Base-by-base conservation (phyloP, 2,113 vertebrate species). In the Pterocles burchelli region DNA sequence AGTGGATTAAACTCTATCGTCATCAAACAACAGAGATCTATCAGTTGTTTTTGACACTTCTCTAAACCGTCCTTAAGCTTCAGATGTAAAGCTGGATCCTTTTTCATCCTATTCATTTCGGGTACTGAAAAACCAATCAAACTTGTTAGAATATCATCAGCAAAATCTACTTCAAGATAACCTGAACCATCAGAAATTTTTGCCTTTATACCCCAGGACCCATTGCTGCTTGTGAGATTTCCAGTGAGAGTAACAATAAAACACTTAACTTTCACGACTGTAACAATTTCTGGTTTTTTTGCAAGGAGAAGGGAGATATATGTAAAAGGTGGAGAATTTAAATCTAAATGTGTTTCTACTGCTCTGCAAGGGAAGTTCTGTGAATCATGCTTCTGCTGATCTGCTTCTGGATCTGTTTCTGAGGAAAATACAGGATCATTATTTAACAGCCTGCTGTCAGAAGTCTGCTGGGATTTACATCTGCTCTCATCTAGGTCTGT, bases 221-320 rank as follows among this genome's bases (percentile, higher is more conserved):
- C 98, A 54, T 96, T 97, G 73, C 26, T 98, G 95, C 95, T 98
- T 90, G 97, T 98, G n/a, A 99, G 98, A 93, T 98, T 99, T 91
- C 99, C 99, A 74, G 98, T 95, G 19, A 99, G 98, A n/a, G 99
- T 99, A 72, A 99, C 99, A 85, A 99, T 99, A 97, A 99, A 99
- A 83, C 99, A 98, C 96, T 99, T 99, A 62, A 99, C 90, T 86
- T 97, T 97, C 41, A 96, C 7, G 63, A 89, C 17, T 48, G 57
- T 97, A 95, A 97, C 33, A n/a, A 79, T 91, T 41, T 92, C 66
- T 46, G 57, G 38, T 0, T 75, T 93, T 89, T 76, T 91, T 79
- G 74, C 81, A 82, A 95, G 85, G 8, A 96, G 85, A 79, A 97
- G 17, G 24, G 81, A 96, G 85, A 97, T 91, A 13, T 97, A 96